Base-by-base conservation (phyloP, 30 jellyfish, hydroid and myxozoan species). In the Turritopsis rubra region DNA sequence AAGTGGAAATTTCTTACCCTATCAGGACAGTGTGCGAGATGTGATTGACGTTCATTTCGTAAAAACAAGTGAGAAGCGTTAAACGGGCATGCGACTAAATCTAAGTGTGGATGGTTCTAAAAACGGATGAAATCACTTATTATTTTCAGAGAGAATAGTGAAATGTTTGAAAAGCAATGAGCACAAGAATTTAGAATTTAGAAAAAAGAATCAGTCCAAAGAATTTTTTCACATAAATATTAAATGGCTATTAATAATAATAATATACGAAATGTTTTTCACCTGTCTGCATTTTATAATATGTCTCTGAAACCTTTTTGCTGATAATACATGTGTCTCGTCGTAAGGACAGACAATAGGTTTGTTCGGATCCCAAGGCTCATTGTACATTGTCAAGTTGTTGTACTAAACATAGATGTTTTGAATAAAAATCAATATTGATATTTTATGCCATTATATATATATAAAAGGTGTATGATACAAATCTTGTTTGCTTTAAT, bases 251-350 rank as follows among this genome's bases (percentile, higher is more conserved):
- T n/a, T n/a, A n/a, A n/a, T n/a, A n/a, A n/a, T n/a, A n/a, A n/a
- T n/a, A n/a, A n/a, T n/a, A n/a, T n/a, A n/a, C n/a, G n/a, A n/a
- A n/a, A n/a, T n/a, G n/a, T n/a, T n/a, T n/a, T n/a, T n/a, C n/a
- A 89, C 96, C 89, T 89, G 85, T 1, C 96, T 89, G 53, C 96
- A 89, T 54, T 89, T 89, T 21, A 84, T 1, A 53, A 89, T 60
- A 70, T 89, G 96, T 31, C 85, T 53, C 72, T 85, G 90, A 60
- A 80, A 89, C 41, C 96, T 30, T 16, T 25, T 25, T 8, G 84
- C 96, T 54, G 91, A 54, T 21, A 89, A 65, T 21, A 76, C 60
- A 30, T 89, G 96, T 20, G 88, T 83, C 13, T 75, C 91, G 54
- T 89, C 89, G 75, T 66, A 89, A 4, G 96, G 96, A 71, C 96